Base-by-base conservation (phyloP, 2,888 invertebrate genomes). In the Tachina lurida region DNA sequence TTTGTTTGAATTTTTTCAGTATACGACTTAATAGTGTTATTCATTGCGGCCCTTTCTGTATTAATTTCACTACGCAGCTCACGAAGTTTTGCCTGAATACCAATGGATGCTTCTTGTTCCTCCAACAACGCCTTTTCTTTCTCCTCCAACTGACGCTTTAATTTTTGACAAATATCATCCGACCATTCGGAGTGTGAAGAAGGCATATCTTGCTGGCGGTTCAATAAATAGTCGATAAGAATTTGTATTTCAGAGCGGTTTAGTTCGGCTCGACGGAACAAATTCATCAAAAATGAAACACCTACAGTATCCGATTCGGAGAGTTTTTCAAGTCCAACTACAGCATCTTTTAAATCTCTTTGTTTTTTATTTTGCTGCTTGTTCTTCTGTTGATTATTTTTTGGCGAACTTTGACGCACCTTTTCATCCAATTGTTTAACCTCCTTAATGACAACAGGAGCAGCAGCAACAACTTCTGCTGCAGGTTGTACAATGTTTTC, bases 211-310 rank as follows among this genome's bases (percentile, higher is more conserved):
- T 97, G 95, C 92, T 97, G 97, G 91, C 97, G 97, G 93, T 97
- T 97, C 88, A 98, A 94, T 89, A 98, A 94, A 88, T 96, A 95
- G 92, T 98, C 97, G 88, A 98, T 97, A 79, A 98, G 94, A 88
- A 96, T 95, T 93, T 98, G 98, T 88, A 97, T 96, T 93, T 98
- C 98, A 81, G 95, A 95, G 89, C 97, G 96, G 87, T 96, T 96
- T 67, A 98, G 94, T 88, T 96, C 95, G 86, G 97, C 96, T 89
- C 96, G 96, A 88, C 96, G 95, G 85, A 98, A 95, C 68, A 96
- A 94, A 47, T 96, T 95, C 91, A 96, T 95, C 87, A 97, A 90
- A 88, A 96, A 94, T 77, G 95, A 95, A 41, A 96, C 95, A 86
- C 95, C 95, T 88, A 96, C 94, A 67, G 95, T 96, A 90, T 96